These are phyloP conservation scores for Calephelis nemesis DNA, from an alignment of 1,140 invertebrate genomes.

Conservation along the genomic window DNA sequence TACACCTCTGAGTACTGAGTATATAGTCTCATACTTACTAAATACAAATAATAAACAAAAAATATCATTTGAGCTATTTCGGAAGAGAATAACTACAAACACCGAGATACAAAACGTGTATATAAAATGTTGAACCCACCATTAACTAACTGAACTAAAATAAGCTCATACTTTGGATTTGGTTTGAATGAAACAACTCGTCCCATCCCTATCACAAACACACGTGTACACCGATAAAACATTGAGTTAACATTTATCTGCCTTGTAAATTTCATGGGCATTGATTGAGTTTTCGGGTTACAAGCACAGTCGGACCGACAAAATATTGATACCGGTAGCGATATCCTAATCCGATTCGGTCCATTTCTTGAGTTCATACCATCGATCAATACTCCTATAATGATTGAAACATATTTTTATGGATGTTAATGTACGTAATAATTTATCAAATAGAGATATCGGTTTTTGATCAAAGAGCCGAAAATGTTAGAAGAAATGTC, in stretches of 20 bases:
- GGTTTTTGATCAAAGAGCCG: not conserved
- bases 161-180: too few species aligned
- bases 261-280: conserved; percentile 71
- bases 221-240: conserved; percentile 57
- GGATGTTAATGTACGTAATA: conserved; percentile 10
- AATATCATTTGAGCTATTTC: too few species aligned
- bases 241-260: conserved; percentile 72
- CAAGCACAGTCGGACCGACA: conserved; percentile 32
- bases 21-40: too few species aligned
- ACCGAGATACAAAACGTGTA: too few species aligned
- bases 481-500: conserved; percentile 2
- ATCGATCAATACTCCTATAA: conserved; percentile 38
- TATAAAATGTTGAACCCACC: too few species aligned
- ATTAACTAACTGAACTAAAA: too few species aligned
- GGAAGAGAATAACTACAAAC: too few species aligned
- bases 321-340: conserved; percentile 49
- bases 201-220: conserved; percentile 37
- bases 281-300: conserved; percentile 62
- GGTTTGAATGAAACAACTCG: too few species aligned
- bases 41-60: too few species aligned
- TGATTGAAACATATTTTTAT: conserved; percentile 34
- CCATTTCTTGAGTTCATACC: conserved; percentile 42
- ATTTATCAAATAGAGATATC: conserved; percentile 12
- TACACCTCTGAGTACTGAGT: too few species aligned
- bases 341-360: conserved; percentile 50